These are phyloP conservation scores for Diacarnus erythraeanus DNA, from an alignment of 37 sponge, comb jelly and placozoan species.

Conservation along the genomic window DNA sequence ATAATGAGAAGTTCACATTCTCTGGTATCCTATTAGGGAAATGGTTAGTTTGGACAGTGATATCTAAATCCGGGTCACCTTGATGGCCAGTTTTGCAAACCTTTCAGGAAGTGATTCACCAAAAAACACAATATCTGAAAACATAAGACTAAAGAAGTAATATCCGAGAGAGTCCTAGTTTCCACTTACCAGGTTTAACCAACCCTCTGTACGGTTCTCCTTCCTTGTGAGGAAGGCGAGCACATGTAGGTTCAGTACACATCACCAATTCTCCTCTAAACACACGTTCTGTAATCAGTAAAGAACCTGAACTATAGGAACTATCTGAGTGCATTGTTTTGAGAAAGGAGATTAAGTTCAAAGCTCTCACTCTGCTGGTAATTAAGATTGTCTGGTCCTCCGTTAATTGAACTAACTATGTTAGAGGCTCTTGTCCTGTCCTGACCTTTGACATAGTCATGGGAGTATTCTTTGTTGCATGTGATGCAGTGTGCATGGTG, in stretches of 20 bases:
- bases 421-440: too few relatives aligned
- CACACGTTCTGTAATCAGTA: constrained; percentile 52
- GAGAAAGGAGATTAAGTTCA: too few relatives aligned
- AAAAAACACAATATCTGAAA: constrained; percentile 92
- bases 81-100: constrained; percentile 41
- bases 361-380: background rate
- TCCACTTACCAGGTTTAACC: constrained; percentile 75
- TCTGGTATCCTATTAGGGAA: constrained; percentile 44
- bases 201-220: constrained; percentile 37
- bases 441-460: constrained; percentile 85
- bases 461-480: constrained; percentile 65
- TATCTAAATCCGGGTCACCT: constrained; percentile 21
- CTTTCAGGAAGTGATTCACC: constrained; percentile 84
- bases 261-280: constrained; percentile 68
- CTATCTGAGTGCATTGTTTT: too few relatives aligned
- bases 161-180: background rate
- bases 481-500: constrained; percentile 85
- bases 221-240: constrained; percentile 9
- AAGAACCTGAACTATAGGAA: too few relatives aligned
- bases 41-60: background rate
- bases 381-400: too few relatives aligned
- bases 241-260: constrained; percentile 48
- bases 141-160: background rate
- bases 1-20: constrained; percentile 81
- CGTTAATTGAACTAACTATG: too few relatives aligned